Conservation (phyloP, 2,888 invertebrate genomes). For the Glyphotaelius pellucidus region DNA sequence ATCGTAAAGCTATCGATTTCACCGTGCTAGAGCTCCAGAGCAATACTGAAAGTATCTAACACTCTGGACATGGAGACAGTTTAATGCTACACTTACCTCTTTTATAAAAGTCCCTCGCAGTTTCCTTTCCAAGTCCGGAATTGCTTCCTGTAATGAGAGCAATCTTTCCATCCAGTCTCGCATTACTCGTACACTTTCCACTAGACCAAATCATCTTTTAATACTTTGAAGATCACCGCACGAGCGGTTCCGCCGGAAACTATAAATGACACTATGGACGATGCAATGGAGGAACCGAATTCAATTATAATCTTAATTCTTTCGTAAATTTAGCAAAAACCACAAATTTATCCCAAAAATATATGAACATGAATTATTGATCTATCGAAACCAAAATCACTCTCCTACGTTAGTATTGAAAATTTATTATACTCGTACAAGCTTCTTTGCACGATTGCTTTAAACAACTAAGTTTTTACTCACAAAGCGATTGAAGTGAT, state of each 20-base stretch:
- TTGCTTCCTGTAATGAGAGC: not conserved
- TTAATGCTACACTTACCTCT: not conserved
- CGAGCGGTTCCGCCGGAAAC: too few species aligned
- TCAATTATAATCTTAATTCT: not conserved
- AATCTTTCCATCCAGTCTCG: not conserved
- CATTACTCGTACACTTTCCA: not conserved
- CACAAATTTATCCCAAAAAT: not conserved
- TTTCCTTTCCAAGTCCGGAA: not conserved
- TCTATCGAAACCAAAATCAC: not conserved
- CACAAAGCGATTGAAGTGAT: not conserved
- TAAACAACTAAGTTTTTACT: not conserved
- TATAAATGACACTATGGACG: too few species aligned
- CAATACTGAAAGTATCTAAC: too few species aligned
- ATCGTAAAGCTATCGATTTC: too few species aligned
- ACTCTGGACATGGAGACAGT: not conserved
- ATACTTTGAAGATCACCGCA: too few species aligned
- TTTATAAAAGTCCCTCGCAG: not conserved
- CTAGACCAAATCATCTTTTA: not conserved
- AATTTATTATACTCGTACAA: not conserved
- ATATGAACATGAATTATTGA: too few species aligned
- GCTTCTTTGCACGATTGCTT: not conserved
- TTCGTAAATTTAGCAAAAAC: not conserved
- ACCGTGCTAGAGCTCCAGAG: too few species aligned
- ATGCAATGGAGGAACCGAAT: too few species aligned
- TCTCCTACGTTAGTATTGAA: not conserved